These are phyloP conservation scores for Lasioglossum figueresi DNA, from an alignment of 2,888 invertebrate genomes.

Conservation along the genomic window DNA sequence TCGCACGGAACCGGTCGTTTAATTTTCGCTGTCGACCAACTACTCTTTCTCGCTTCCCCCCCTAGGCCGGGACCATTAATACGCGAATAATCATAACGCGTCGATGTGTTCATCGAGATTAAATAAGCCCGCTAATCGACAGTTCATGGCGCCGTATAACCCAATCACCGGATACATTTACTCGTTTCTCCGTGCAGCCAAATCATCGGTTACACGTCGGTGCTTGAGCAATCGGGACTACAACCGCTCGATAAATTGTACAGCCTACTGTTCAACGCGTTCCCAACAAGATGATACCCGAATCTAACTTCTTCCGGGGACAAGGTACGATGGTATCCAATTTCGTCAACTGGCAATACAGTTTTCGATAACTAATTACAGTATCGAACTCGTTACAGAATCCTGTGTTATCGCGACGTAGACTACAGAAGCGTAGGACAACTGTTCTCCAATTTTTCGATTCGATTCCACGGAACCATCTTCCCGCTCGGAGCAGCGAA, in stretches of 20 bases:
- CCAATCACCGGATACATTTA: constrained; percentile 56
- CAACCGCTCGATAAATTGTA: neutral
- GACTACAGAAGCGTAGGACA: neutral
- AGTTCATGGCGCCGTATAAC: constrained; percentile 56
- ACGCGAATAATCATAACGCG: constrained; percentile 61
- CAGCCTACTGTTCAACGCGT: neutral
- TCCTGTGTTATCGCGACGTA: no score
- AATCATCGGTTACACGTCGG: neutral
- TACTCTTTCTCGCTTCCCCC: neutral
- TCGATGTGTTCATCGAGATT: constrained; percentile 57
- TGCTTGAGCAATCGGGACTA: neutral
- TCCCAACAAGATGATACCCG: no score
- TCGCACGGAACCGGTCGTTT: constrained; percentile 24
- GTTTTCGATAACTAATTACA: neutral
- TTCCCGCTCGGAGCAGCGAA: neutral
- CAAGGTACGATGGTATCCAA: neutral
- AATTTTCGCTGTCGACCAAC: neutral
- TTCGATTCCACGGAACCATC: neutral
- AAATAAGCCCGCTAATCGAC: constrained; percentile 64
- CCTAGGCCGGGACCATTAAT: constrained; percentile 15
- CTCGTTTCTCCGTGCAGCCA: constrained; percentile 44
- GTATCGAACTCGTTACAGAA: neutral
- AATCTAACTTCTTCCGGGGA: neutral
- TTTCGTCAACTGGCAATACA: neutral
- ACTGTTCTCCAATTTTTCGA: neutral